A percentile compares a stretch with the other conserved stretches of the same genome.
phyloP scores from a whole-genome alignment of 2,888 invertebrate species.

The Lasius fuliginosus region DNA sequence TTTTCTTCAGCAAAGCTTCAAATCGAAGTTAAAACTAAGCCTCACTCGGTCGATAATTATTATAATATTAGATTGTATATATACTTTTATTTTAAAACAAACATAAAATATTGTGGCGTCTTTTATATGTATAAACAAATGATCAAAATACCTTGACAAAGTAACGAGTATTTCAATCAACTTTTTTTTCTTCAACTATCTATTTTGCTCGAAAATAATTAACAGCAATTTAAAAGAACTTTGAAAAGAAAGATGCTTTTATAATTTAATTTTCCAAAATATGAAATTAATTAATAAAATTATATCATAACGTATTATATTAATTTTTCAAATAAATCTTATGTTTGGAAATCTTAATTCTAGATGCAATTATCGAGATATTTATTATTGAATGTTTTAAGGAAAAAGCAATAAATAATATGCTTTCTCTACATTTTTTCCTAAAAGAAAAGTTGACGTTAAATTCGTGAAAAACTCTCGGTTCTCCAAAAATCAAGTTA shows the following conservation, averaged over 20 bases:
- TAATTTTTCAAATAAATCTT: background rate
- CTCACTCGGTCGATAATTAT: conserved; percentile 38
- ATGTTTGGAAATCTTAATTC: background rate
- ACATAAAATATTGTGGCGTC: background rate
- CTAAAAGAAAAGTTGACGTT: background rate
- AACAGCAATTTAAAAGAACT: background rate
- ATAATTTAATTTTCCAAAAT: background rate
- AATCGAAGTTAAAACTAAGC: conserved; percentile 15
- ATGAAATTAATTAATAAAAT: background rate
- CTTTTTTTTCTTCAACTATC: conserved; percentile 5
- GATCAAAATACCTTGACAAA: background rate
- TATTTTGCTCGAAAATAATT: background rate
- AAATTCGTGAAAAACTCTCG: conserved; percentile 6
- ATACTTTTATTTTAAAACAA: background rate
- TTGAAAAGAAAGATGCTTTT: background rate
- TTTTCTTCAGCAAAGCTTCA: conserved; percentile 16
- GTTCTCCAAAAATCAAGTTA: background rate
- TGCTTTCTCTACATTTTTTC: background rate
- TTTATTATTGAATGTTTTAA: background rate
- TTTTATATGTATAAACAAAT: background rate
- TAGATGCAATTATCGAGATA: background rate
- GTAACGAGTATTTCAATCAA: background rate
- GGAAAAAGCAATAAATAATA: background rate
- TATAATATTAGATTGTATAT: background rate
- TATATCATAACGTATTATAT: background rate